Evolutionary conservation across 2,113 vertebrate genomes (phyloP).

Genomic region (Candoia aspera): DNA sequence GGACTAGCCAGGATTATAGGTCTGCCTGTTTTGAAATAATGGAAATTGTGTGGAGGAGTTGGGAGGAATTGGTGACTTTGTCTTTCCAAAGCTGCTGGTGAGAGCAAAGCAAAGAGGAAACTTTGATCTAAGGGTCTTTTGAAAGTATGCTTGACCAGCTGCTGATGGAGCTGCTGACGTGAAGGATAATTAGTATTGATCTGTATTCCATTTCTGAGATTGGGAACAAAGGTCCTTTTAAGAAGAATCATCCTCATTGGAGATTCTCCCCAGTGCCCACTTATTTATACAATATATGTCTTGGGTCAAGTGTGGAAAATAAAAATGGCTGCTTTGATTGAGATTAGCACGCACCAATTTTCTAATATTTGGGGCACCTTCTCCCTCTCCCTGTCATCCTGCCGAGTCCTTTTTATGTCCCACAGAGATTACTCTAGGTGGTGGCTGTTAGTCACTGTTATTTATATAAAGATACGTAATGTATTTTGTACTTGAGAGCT

Average conservation of each 20-base stretch:
- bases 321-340: conserved; percentile 62
- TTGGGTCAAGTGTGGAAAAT: conserved; percentile 45
- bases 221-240: conserved; percentile 56
- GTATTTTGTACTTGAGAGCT: conserved; percentile 59
- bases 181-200: conserved; percentile 67
- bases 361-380: conserved; percentile 62
- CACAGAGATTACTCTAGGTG: conserved; percentile 61
- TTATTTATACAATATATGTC: conserved; percentile 48
- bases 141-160: conserved; percentile 54
- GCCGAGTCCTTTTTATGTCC: conserved; percentile 46
- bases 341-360: conserved; percentile 59
- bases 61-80: conserved; percentile 51
- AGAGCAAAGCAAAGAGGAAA: conserved; percentile 49
- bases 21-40: conserved; percentile 44
- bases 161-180: conserved; percentile 47
- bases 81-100: conserved; percentile 40
- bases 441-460: conserved; percentile 64
- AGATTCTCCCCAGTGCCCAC: conserved; percentile 44
- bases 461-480: conserved; percentile 72
- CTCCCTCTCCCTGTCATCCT: conserved; percentile 50
- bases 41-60: not conserved
- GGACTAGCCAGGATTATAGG: not conserved
- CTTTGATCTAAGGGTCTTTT: conserved; percentile 61
- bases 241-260: conserved; percentile 57
- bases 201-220: conserved; percentile 55